Conservation (phyloP, 2,113 vertebrate genomes). For the Notarius lentiginosus region DNA sequence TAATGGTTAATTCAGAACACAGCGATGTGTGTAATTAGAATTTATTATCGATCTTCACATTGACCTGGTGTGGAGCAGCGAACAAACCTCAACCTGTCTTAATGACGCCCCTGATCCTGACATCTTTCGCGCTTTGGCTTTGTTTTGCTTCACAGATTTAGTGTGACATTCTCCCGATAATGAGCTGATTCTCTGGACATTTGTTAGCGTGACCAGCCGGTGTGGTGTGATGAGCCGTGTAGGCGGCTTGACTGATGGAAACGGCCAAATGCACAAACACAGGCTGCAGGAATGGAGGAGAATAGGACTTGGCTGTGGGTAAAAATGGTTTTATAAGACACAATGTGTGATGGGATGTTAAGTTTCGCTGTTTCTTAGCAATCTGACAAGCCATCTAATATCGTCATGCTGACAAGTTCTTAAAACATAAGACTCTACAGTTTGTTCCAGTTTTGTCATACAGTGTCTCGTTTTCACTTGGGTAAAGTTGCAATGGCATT, state of each 20-base stretch:
- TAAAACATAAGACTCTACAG: not conserved
- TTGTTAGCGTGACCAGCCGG: slow-evolving; percentile 5
- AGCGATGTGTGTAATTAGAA: too few species aligned
- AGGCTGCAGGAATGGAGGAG: not conserved
- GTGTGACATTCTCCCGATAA: not conserved
- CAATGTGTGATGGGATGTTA: not conserved
- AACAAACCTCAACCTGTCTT: not conserved
- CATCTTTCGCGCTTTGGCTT: not conserved
- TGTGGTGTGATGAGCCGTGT: not conserved
- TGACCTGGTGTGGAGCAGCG: not conserved
- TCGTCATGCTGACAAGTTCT: not conserved
- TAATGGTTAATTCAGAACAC: not conserved
- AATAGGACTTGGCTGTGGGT: not conserved
- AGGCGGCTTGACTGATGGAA: not conserved
- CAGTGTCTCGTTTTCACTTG: not conserved
- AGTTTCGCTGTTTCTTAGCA: not conserved
- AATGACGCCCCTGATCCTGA: not conserved
- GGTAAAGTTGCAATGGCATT: not conserved
- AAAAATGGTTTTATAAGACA: not conserved
- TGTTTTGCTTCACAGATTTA: slow-evolving; percentile 7
- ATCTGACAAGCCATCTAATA: not conserved
- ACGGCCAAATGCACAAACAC: not conserved
- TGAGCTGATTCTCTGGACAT: not conserved
- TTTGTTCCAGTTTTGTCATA: not conserved
- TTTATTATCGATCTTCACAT: not conserved